Evolutionary conservation across 2,113 vertebrate genomes (phyloP), one percentile per base, ranked within the genome.

Genomic region (Leiothrix lutea): DNA sequence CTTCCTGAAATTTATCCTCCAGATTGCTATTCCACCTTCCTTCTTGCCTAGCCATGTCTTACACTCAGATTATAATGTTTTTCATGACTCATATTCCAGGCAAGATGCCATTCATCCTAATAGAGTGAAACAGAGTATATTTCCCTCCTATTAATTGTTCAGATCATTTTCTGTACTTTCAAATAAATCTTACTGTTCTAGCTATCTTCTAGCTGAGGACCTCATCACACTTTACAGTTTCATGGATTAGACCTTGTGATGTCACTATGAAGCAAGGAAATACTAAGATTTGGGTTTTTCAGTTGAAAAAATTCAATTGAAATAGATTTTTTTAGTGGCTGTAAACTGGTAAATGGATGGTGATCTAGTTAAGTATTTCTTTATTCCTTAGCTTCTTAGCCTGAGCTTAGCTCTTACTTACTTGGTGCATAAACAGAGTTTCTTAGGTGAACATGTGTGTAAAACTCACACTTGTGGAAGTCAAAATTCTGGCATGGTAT

Each of bases 61-160:
- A 44, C 40, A 65, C 10, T 85, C 50, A 53, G 44, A 92, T 80
- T 80, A 36, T 82, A 82, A 79, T 66, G 42, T 90, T 87, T 88
- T 58, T n/a, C 11, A 1, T 96, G 64, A 95, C 82, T 94, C 90
- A 94, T 77, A 86, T 83, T 90, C 86, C 79, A 92, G 95, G 92
- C 86, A 92, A 93, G 86, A 83, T 95, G 82, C 82, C 92, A 90
- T 92, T 80, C 79, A 66, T 88, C 54, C 38, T 80, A 92, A 80
- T 19, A 80, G 67, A 94, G 38, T 70, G 47, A 86, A 93, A 57
- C 36, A 65, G 53, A 57, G 42, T 93, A 3, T 70, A 58, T 92
- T 86, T 86, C 79, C 45, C 79, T 94, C 42, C 56, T 73, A 56
- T 90, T 86, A 90, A 88, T 86, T 86, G 26, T 73, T 92, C 67